Base-by-base conservation (phyloP, 1,140 invertebrate genomes). In the Dinoponera quadriceps region DNA sequence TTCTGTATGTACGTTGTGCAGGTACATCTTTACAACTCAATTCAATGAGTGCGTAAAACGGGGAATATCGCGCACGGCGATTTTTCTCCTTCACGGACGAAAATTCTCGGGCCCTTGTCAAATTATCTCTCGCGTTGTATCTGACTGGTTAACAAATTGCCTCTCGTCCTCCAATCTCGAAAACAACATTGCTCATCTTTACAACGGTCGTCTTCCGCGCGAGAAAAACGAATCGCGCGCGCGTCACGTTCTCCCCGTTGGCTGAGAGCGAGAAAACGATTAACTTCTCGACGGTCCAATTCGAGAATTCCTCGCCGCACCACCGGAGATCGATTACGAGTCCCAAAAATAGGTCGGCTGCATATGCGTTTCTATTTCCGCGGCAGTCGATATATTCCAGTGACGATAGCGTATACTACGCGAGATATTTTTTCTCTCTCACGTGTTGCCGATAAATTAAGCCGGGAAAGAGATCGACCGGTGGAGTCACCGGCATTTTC, bases 301-400 rank as follows among this genome's bases (percentile, higher is more conserved):
- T 59, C 54, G 54, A 71, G 66, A 60, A 81, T 81, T 82, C 27
- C 29, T 25, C 25, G n/a, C 29, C 54, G 48, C 54, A 68, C 51
- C 75, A 49, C 49, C 44, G 59, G 66, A 75, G 81, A 84, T 85
- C 87, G 72, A 88, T 88, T 55, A 60, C 82, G 62, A 38, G 62
- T 49, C 51, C 83, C 86, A 85, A 88, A 88, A 88, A 88, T 88
- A 88, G 83, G 73, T 62, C 68, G 20, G 22, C 73, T 86, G 84
- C 83, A 85, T 88, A 88, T 88, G 72, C 87, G 86, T 82, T 88
- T 88, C 87, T 88, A 88, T 88, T 88, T 88, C 74, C 69, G 59
- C 87, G 25, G 3, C 73, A 48, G 65, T 51, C 71, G 62, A 86
- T 73, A 60, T 85, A 81, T 87, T 9, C 77, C 81, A 62, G 18